Percentiles rank a stretch among this genome's conserved stretches.
Evolutionary conservation across 2,113 vertebrate genomes (phyloP).

Genomic region (Gavialis gangeticus): DNA sequence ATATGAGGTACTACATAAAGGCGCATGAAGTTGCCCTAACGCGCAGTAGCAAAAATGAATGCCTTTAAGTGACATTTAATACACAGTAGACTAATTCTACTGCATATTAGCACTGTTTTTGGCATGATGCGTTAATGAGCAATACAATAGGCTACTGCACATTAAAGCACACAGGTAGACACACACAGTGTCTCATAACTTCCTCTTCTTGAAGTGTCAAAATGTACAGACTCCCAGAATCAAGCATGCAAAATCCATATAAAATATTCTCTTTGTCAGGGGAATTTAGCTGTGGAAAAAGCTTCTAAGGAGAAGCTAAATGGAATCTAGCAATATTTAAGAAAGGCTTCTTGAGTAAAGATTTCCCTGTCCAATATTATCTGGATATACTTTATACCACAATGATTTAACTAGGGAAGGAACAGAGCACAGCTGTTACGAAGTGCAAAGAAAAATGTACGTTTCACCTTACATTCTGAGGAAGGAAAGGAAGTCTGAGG

Average conservation of each 20-base stretch:
- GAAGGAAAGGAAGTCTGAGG: not conserved
- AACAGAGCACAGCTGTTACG: conserved; percentile 39
- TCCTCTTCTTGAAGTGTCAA: no score
- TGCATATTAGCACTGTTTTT: no score
- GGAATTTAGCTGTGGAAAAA: not conserved
- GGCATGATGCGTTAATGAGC: no score
- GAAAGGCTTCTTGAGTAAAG: conserved; percentile 14
- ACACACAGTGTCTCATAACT: no score
- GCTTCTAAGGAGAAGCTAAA: not conserved
- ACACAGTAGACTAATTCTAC: no score
- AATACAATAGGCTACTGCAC: no score
- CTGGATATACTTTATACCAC: conserved; percentile 23
- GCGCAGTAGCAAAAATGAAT: no score
- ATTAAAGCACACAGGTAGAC: no score
- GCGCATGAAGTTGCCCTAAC: no score
- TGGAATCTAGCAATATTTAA: not conserved
- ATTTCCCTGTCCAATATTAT: not conserved
- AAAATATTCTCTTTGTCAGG: conserved; percentile 39
- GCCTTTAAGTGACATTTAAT: no score
- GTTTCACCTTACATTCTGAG: not conserved
- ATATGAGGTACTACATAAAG: no score
- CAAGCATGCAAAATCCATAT: conserved; percentile 12
- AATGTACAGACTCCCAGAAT: not conserved
- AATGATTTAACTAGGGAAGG: conserved; percentile 26
- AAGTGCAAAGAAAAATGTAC: conserved; percentile 36